Evolutionary conservation across 2,888 invertebrate species (phyloP).

Genomic region (Himalopsyche kuldschensis): DNA sequence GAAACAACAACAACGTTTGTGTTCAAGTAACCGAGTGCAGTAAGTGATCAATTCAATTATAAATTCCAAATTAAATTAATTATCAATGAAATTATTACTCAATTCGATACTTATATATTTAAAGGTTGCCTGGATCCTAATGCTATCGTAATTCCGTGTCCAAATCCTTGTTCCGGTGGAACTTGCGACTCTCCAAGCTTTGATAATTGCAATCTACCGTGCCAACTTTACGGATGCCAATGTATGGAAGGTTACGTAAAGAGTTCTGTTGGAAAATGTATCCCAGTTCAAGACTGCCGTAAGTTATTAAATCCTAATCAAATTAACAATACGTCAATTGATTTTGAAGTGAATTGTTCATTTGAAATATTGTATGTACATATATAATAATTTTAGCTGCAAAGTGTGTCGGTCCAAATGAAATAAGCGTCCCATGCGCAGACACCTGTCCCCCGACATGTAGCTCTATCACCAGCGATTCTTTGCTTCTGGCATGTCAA

Average conservation of each 20-base stretch:
- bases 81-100: too few relatives aligned
- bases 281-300: background rate
- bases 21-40: conserved; percentile 11
- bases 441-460: background rate
- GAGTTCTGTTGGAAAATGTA: background rate
- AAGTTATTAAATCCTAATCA: background rate
- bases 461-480: background rate
- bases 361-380: background rate
- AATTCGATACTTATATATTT: too few relatives aligned
- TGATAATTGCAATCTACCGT: background rate
- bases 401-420: conserved; percentile 10
- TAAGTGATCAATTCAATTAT: background rate
- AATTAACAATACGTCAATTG: background rate
- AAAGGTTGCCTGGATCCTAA: background rate
- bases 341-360: background rate
- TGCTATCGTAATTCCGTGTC: background rate
- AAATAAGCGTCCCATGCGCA: conserved; percentile 9
- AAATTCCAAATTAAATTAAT: background rate
- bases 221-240: conserved; percentile 8
- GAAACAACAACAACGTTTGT: conserved; percentile 14
- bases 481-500: background rate
- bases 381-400: background rate
- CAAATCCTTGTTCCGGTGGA: conserved; percentile 2
- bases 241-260: conserved; percentile 19
- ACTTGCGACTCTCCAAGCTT: conserved; percentile 12